phyloP scores from a whole-genome alignment of 2,888 invertebrate genomes.

The Drosophila nigritarsus region DNA sequence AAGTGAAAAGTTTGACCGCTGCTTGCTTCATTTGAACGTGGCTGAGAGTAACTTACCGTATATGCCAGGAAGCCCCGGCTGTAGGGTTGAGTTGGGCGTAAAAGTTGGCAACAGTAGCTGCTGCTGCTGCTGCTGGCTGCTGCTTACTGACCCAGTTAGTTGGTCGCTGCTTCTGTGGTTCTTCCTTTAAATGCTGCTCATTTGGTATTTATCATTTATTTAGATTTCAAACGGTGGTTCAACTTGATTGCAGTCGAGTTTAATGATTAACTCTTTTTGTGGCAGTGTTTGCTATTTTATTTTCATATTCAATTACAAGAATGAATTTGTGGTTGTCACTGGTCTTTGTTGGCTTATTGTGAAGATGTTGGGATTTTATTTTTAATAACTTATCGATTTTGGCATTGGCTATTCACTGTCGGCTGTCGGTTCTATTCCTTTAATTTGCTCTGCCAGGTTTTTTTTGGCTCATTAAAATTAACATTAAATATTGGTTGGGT shows the following conservation, averaged over 20 bases:
- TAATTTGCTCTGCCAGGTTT: slow-evolving; percentile 23
- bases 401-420: slow-evolving; percentile 16
- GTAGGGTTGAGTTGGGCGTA: slow-evolving; percentile 6
- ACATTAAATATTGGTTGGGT: slow-evolving; percentile 14
- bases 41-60: slow-evolving; percentile 50
- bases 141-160: slow-evolving; percentile 60
- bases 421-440: slow-evolving; percentile 27
- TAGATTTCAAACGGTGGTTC: slow-evolving; percentile 43
- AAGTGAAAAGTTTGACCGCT: slow-evolving; percentile 28
- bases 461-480: slow-evolving; percentile 23
- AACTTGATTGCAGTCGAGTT: slow-evolving; percentile 31
- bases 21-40: neutral
- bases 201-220: slow-evolving; percentile 36
- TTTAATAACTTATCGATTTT: slow-evolving; percentile 59
- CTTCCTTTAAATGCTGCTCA: slow-evolving; percentile 45
- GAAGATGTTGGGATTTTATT: slow-evolving; percentile 31
- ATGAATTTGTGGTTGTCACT: neutral
- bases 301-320: slow-evolving; percentile 20
- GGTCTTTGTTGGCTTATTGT: slow-evolving; percentile 9
- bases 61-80: slow-evolving; percentile 38
- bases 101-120: slow-evolving; percentile 52
- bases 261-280: slow-evolving; percentile 18
- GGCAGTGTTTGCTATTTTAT: slow-evolving; percentile 52
- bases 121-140: slow-evolving; percentile 22
- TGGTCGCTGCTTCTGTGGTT: slow-evolving; percentile 11